Conservation (phyloP, 2,797 vertebrate species). For the Rhinatrema bivittatum region DNA sequence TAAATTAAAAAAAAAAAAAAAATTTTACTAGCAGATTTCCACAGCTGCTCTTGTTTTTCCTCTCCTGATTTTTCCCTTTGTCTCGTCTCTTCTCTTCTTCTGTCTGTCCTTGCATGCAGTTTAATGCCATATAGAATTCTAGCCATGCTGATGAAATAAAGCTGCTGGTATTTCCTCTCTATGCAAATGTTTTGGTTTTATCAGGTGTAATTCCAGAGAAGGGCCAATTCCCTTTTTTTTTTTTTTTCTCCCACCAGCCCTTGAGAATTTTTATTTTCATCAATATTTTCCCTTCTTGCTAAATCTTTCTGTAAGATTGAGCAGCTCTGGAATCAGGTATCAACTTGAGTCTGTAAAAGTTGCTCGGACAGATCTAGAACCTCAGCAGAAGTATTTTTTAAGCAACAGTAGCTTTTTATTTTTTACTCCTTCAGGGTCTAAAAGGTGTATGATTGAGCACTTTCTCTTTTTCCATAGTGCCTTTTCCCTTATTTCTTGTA, state of each 20-base stretch:
- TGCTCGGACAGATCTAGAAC: constrained; percentile 20
- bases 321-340: constrained; percentile 52
- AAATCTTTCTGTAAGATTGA: constrained; percentile 35
- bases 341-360: constrained; percentile 23
- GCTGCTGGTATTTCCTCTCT: constrained; percentile 61
- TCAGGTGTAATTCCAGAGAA: constrained; percentile 45
- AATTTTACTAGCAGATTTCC: constrained; percentile 58
- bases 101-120: constrained; percentile 71
- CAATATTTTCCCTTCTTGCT: constrained; percentile 46
- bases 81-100: constrained; percentile 33
- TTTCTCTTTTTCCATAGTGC: constrained; percentile 79
- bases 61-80: constrained; percentile 30
- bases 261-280: constrained; percentile 34
- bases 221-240: constrained; percentile 46
- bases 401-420: constrained; percentile 21
- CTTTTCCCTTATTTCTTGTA: constrained; percentile 72
- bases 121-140: constrained; percentile 68
- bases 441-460: constrained; percentile 62
- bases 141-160: constrained; percentile 59
- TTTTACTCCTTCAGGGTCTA: constrained; percentile 43
- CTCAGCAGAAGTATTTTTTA: constrained; percentile 36
- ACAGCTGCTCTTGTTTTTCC: constrained; percentile 62
- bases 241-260: constrained; percentile 30
- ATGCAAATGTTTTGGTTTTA: constrained; percentile 50
- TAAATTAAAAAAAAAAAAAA: constrained; percentile 42